Base-by-base conservation (phyloP, 2,888 invertebrate genomes). In the Philhelius pedissequus region DNA sequence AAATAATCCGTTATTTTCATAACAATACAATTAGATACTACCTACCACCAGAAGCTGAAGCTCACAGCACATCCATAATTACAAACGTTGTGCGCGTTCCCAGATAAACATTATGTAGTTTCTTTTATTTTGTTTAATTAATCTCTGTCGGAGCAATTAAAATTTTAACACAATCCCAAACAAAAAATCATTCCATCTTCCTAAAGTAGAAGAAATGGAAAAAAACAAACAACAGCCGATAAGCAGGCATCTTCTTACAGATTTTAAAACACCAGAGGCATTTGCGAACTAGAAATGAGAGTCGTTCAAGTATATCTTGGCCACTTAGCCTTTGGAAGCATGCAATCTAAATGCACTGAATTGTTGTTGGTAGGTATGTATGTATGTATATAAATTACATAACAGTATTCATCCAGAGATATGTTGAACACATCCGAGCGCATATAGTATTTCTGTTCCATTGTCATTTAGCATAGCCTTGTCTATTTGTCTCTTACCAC, bases 91-190 rank as follows among this genome's bases (percentile, higher is more conserved):
- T 45, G 4, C 8, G 38, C 56, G 66, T 40, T 18, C n/a, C 22
- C 64, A 13, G 38, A 8, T 71, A 27, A 35, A 7, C 9, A 56
- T 25, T n/a, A 27, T 7, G 5, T n/a, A 9, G n/a, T n/a, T n/a
- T 40, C 35, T 62, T 27, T 69, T 48, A 43, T 54, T 75, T 80
- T 62, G 60, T 80, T 69, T 56, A 75, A 80, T 80, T 80, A 75
- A 80, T 76, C 81, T 71, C 76, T 66, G 76, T 50, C 58, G 30
- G 40, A 81, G 70, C 75, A 76, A 81, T 81, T 81, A 76, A 70
- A 76, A 68, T 58, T 66, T 66, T 52, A 68, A 71, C 81, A 71
- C 77, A 82, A 58, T 71, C 66, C 52, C 52, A 32, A 40, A n/a
- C n/a, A n/a, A n/a, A n/a, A 40, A 48, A 80, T 40, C 64, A 64